A percentile compares a stretch with the other conserved stretches of the same genome.
phyloP scores from a whole-genome alignment of 2,888 invertebrate species.

The Odontocerum albicorne region DNA sequence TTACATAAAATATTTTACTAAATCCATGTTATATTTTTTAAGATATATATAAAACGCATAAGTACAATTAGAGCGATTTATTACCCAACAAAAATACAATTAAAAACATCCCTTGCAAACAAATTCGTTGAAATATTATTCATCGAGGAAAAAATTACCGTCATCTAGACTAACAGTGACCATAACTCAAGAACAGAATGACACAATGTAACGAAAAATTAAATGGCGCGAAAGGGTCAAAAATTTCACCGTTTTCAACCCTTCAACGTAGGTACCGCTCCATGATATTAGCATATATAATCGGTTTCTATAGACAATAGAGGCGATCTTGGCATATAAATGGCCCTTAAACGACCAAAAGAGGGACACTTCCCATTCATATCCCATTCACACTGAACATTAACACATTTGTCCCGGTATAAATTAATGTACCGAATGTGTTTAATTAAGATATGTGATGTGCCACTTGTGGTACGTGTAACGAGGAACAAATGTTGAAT shows the following conservation, averaged over 20 bases:
- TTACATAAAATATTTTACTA: too few species aligned
- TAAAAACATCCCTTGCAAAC: too few species aligned
- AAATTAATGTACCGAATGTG: constrained; percentile 18
- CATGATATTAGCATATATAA: constrained; percentile 28
- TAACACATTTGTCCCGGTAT: constrained; percentile 24
- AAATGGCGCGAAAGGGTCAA: constrained; percentile 35
- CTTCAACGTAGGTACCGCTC: constrained; percentile 13
- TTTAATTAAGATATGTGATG: constrained; percentile 17
- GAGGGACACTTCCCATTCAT: constrained; percentile 5
- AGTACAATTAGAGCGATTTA: too few species aligned
- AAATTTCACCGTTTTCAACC: constrained; percentile 25
- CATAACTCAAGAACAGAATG: constrained; percentile 30
- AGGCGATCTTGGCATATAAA: constrained; percentile 22
- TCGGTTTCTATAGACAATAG: constrained; percentile 23
- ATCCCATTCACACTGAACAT: constrained; percentile 9
- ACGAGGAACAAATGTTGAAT: too few species aligned
- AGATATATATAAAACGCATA: too few species aligned
- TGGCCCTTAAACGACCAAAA: constrained; percentile 21
- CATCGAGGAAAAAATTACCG: too few species aligned
- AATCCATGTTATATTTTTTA: too few species aligned
- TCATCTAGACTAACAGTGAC: too few species aligned
- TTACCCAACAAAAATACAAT: too few species aligned
- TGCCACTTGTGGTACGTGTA: too few species aligned
- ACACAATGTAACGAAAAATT: constrained; percentile 31
- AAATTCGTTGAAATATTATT: too few species aligned